Evolutionary conservation across 2,888 invertebrate genomes (phyloP), one percentile per base, ranked within the genome.

Genomic region (Acleris holmiana): DNA sequence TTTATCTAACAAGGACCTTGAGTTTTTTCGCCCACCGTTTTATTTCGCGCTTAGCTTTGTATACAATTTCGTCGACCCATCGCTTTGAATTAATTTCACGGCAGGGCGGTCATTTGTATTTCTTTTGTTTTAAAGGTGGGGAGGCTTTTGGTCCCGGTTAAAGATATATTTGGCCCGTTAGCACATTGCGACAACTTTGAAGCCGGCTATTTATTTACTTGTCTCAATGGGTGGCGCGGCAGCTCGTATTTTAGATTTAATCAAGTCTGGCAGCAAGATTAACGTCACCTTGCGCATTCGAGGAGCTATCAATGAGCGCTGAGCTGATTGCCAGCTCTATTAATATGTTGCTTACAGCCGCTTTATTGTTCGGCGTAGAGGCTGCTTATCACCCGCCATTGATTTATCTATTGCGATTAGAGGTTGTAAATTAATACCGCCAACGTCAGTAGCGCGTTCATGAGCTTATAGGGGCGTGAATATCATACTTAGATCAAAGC

Each of bases 21-120:
- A 78, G 84, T 85, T 86, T 84, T 82, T 85, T 82, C 79, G 78
- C 79, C 82, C 85, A 78, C 81, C 84, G 78, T 84, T 86, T 87
- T 84, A 87, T 87, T 88, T 84, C 82, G 82, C 84, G 81, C 80
- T 83, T 82, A 88, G 88, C 85, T 87, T 86, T 88, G 85, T 88
- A 80, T 83, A 85, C 84, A 84, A 80, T 87, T 86, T 86, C 83
- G 83, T 77, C 79, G 83, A 82, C 79, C 84, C 85, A 85, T 87
- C 85, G 86, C 84, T 86, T 85, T 86, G 85, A 88, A 88, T 88
- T 88, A 87, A 88, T 88, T 88, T 86, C 83, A 85, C 82, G 84
- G 79, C 85, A 80, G 77, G 80, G 78, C 77, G 80, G 83, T 83
- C 86, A 84, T 88, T 87, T 86, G 84, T 85, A 83, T 86, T 86